Evolutionary conservation across 2,113 vertebrate species (phyloP), one percentile per base, ranked within the genome.

Genomic region (Megaceryle torquata): DNA sequence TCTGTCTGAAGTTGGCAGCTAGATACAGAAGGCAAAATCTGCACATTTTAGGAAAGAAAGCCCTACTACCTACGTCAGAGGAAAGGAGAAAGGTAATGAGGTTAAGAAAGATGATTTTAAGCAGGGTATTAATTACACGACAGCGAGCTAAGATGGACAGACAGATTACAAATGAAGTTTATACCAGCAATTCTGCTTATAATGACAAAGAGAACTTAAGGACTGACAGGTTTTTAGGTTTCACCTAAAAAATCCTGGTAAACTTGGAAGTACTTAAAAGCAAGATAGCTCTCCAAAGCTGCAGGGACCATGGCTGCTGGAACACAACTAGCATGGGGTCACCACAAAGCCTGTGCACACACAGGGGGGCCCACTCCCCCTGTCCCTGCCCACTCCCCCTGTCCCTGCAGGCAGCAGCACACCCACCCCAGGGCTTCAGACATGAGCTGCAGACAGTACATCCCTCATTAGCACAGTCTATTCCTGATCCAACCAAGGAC

Each of bases 1-100:
- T 95, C 97, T 82, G 79, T 81, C 93, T 96, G 35, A 88, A 89
- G 86, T 96, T 95, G 94, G 96, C 94, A 97, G 92, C 93, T 29
- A 95, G 74, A 95, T 71, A 97, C 95, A 97, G 96, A 94, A 95
- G 91, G 57, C 77, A 88, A 91, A 95, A 97, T 82, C 69, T 76
- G 78, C 53, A 88, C 93, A 93, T 91, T 94, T 96, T 94, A 26
- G 44, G 89, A 69, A 69, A 91, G 91, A 91, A 50, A 67, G 77
- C 53, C 93, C 76, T 83, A 54, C 44, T 87, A 35, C 61, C 84
- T 70, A 94, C 95, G 88, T 96, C 95, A 97, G 63, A 89, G 83
- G 82, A 91, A 94, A 92, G 61, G 54, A 92, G 78, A 89, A 95
- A 91, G 80, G 92, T 78, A 96, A 84, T 22, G 83, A 87, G 83